Base-by-base conservation (phyloP, 2,113 vertebrate genomes). In the Rhinoptilus africanus region DNA sequence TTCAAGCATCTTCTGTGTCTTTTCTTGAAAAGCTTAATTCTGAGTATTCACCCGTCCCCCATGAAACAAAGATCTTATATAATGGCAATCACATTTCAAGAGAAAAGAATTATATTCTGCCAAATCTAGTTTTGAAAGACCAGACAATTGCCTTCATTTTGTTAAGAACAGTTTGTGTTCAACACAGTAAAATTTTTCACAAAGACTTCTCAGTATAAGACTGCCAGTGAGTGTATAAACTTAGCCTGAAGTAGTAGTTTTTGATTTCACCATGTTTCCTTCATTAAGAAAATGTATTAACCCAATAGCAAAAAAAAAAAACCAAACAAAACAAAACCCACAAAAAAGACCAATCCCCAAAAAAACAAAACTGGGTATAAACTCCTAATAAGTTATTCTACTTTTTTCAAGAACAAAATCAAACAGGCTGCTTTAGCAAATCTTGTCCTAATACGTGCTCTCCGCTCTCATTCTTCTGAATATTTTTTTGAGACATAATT, bases 121-220 rank as follows among this genome's bases (percentile, higher is more conserved):
- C 34, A 84, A 94, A 95, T 26, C 21, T 51, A 66, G n/a, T 90
- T 93, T 94, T 94, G 89, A 96, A 97, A 93, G 79, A 97, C 64
- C 50, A 95, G 51, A 50, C n/a, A 91, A 83, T 69, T 77, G 57
- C 79, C 88, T 89, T 97, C 32, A 76, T 90, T 96, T 96, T 92
- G 28, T 87, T 96, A 81, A 30, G 64, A 95, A 87, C 12, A 66
- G 10, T 77, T 94, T 95, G 79, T 41, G 81, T 95, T 93, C 56
- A 69, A 79, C 71, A 85, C 6, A 67, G 18, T 39, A 41, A 6
- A 90, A 41, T 81, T 94, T 93, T 80, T 91, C 74, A 89, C n/a
- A 89, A 60, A 85, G 54, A n/a, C 41, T 73, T 19, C 57, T 94
- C 37, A 57, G 12, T 64, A 12, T 34, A 82, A 81, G 51, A 51